Evolutionary conservation across 1,140 invertebrate genomes (phyloP), one percentile per base, ranked within the genome.

Genomic region (Ceratosolen fusciceps): DNA sequence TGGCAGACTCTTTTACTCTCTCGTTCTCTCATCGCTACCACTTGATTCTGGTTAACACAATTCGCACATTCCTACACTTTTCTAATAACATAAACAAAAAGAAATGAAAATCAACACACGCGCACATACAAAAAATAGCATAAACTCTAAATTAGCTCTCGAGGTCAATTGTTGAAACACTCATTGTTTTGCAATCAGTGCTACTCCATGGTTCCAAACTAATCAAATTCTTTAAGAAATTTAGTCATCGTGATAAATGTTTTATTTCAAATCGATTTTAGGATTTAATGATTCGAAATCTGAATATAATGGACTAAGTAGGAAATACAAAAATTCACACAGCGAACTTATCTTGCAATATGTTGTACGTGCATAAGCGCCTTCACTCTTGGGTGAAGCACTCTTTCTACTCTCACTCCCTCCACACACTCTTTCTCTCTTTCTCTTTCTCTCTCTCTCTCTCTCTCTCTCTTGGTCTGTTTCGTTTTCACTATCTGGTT

Each of bases 401-500:
- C 62, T 21, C 26, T 0, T 19, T 21, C 12, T 19, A 29, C 39
- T 68, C 67, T 47, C 67, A 26, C 24, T 68, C 24, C 47, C 10
- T 39, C 21, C 54, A 12, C 29, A 34, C 60, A 16, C n/a, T 2
- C 21, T 21, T 2, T n/a, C 39, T 68, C 67, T 68, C 67, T 47
- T 24, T 68, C 12, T 68, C n/a, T 43, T 3, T 73, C 31, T 37
- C 12, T 2, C 21, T 21, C 12, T n/a, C 37, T 68, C 34, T 68
- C 65, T n/a, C 21, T 68, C n/a, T 68, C 4, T 39, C 21, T 62
- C 26, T 34, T 12, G 0, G 12, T 37, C 16, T 37, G 39, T 80
- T 58, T 75, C 54, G 14, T 37, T 75, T 47, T 75, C 39, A 56
- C 39, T 74, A 19, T 39, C 65, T 74, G 34, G 49, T 70, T 76